phyloP scores from a whole-genome alignment of 2,888 invertebrate species.

The Agonopterix subpropinquella region DNA sequence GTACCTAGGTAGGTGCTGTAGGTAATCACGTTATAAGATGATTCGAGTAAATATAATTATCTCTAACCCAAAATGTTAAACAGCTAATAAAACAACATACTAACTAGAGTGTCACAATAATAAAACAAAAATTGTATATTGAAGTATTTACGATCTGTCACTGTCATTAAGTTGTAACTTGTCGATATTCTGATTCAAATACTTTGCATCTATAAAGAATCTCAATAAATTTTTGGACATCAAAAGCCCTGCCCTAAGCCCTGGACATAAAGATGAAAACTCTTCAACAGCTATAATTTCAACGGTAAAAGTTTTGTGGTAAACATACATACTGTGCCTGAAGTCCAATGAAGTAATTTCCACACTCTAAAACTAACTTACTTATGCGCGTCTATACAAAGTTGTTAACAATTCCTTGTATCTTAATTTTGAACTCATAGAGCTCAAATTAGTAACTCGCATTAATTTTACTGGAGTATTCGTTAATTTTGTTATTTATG shows the following conservation, averaged over 20 bases:
- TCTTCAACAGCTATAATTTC: no score
- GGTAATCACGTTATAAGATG: no score
- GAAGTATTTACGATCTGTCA: conserved; percentile 10
- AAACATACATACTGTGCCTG: conserved; percentile 3
- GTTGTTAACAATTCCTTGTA: background rate
- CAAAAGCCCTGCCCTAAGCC: no score
- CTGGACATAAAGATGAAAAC: no score
- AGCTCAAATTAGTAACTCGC: conserved; percentile 4
- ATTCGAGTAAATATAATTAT: no score
- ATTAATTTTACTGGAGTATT: background rate
- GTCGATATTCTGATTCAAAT: background rate
- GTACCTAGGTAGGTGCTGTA: no score
- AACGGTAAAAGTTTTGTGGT: no score
- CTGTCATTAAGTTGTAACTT: conserved; percentile 3
- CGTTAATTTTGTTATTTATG: background rate
- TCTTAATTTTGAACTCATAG: conserved; percentile 2
- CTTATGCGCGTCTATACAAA: conserved; percentile 1
- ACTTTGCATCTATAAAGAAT: no score
- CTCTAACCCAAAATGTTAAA: background rate
- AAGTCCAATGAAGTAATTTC: conserved; percentile 5
- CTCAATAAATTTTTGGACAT: no score
- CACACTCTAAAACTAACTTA: conserved; percentile 7
- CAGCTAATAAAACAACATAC: background rate
- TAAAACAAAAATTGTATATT: background rate
- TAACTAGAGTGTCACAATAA: background rate